Percentiles rank a stretch among this genome's conserved stretches.
These are phyloP conservation scores for Eudasyphora cyanicolor DNA, from an alignment of 2,888 invertebrate genomes.

Conservation along the genomic window DNA sequence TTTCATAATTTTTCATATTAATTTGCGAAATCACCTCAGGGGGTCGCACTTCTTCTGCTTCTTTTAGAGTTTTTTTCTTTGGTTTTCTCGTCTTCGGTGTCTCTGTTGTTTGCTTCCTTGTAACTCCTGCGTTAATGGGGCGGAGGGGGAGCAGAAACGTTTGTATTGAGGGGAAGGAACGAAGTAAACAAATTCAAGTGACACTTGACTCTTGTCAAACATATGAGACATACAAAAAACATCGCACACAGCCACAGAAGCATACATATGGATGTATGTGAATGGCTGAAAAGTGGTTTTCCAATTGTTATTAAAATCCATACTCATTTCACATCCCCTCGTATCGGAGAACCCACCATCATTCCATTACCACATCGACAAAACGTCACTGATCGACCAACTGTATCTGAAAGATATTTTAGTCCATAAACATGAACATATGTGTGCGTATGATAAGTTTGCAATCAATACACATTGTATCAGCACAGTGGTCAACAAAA, in stretches of 20 bases:
- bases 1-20: slow-evolving; percentile 67
- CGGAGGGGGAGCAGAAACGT: not conserved
- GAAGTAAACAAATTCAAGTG: slow-evolving; percentile 51
- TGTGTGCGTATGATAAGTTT: not conserved
- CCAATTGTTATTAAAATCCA: slow-evolving; percentile 18
- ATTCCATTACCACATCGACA: not conserved
- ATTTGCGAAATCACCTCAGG: slow-evolving; percentile 64
- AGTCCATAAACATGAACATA: not conserved
- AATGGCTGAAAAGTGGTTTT: slow-evolving; percentile 9
- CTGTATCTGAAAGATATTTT: not conserved
- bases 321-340: not conserved
- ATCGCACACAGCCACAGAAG: not conserved
- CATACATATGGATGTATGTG: slow-evolving; percentile 9
- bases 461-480: not conserved
- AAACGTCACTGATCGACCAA: slow-evolving; percentile 1
- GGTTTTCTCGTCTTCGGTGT: too few species aligned
- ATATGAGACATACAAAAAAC: slow-evolving; percentile 41
- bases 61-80: slow-evolving; percentile 2
- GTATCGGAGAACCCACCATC: slow-evolving; percentile 5
- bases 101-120: slow-evolving; percentile 4
- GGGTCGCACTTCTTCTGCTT: slow-evolving; percentile 46
- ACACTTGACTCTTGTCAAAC: slow-evolving; percentile 65
- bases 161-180: not conserved
- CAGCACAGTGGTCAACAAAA: not conserved
- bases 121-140: slow-evolving; percentile 29